Evolutionary conservation across 2,888 invertebrate genomes (phyloP).

Genomic region (Psococerastis gibbosa): DNA sequence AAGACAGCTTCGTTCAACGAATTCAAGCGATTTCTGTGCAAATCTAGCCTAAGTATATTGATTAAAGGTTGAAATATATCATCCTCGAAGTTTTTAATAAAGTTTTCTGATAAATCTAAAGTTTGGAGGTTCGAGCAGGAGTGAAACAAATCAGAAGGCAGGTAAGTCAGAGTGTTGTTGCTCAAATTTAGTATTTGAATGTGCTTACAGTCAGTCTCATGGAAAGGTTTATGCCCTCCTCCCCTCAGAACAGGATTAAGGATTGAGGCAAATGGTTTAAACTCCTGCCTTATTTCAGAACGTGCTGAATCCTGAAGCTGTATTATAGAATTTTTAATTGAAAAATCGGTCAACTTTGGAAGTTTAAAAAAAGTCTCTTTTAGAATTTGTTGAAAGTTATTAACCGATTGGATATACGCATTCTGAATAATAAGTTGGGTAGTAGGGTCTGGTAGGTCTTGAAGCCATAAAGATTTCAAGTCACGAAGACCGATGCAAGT

Average conservation of each 20-base stretch:
- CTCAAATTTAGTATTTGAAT: constrained; percentile 20
- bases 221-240: not conserved
- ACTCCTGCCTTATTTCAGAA: not conserved
- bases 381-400: constrained; percentile 1
- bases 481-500: constrained; percentile 1
- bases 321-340: constrained; percentile 2
- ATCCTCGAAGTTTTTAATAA: constrained; percentile 28
- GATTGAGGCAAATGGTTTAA: not conserved
- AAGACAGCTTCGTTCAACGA: constrained; percentile 20
- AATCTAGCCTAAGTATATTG: constrained; percentile 18
- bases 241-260: not conserved
- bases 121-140: constrained; percentile 26
- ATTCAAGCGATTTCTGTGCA: constrained; percentile 22
- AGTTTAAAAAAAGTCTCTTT: not conserved
- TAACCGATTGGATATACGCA: constrained; percentile 3
- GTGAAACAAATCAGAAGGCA: constrained; percentile 16
- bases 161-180: constrained; percentile 18
- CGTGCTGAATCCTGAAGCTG: not conserved
- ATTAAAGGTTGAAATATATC: constrained; percentile 6
- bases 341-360: constrained; percentile 1
- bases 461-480: constrained; percentile 1
- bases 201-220: not conserved
- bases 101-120: constrained; percentile 41
- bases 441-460: constrained; percentile 1
- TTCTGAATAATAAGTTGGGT: constrained; percentile 5